Evolutionary conservation across 2,113 vertebrate species (phyloP).

Genomic region (Phyllostomus discolor): DNA sequence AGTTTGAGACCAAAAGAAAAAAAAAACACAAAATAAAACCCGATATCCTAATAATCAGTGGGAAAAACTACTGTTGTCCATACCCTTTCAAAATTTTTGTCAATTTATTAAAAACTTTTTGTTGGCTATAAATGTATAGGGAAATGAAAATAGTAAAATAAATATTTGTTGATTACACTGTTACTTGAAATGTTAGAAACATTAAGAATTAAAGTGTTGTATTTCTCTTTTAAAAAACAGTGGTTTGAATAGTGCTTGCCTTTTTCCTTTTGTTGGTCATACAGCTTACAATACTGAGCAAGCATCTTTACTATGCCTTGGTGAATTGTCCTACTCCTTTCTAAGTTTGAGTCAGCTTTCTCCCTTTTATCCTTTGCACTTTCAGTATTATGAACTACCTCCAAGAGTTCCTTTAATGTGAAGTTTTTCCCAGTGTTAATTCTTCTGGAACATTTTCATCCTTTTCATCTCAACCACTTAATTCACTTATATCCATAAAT

Average conservation of each 20-base stretch:
- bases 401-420: not conserved
- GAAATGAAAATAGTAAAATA: not conserved
- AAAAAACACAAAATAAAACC: not conserved
- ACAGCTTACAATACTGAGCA: not conserved
- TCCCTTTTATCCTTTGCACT: not conserved
- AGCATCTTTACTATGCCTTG: not conserved
- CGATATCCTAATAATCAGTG: not conserved
- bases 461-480: not conserved
- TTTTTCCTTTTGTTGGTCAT: not conserved
- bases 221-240: not conserved
- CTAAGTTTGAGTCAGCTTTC: not conserved
- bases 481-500: not conserved
- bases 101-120: not conserved
- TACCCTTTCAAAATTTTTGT: not conserved
- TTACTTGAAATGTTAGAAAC: not conserved
- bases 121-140: not conserved
- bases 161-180: not conserved
- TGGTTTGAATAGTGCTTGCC: not conserved
- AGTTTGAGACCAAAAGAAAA: not conserved
- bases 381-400: not conserved
- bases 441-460: not conserved
- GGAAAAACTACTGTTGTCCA: not conserved
- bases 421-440: not conserved
- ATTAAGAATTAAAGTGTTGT: not conserved
- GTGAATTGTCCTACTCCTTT: not conserved